These are phyloP conservation scores for Rhinichthys klamathensis DNA, from an alignment of 2,113 vertebrate species.

Conservation along the genomic window DNA sequence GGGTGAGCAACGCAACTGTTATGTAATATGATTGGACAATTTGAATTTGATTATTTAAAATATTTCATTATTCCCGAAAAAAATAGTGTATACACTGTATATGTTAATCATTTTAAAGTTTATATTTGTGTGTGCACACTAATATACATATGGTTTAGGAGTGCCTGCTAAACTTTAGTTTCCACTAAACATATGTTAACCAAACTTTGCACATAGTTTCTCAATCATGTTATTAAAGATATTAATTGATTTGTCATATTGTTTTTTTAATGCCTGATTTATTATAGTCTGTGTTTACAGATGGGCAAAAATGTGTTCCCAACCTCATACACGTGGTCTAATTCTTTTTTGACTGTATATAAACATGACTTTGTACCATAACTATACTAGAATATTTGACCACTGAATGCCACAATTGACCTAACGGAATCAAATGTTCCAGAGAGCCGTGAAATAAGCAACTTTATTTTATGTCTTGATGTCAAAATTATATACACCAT, in stretches of 20 bases:
- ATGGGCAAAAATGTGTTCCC: background rate
- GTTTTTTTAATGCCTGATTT: background rate
- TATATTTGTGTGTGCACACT: background rate
- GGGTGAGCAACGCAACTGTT: background rate
- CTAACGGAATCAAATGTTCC: background rate
- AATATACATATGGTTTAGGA: background rate
- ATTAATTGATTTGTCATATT: background rate
- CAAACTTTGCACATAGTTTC: background rate
- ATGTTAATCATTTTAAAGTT: too few relatives aligned
- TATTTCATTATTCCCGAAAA: background rate
- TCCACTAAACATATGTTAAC: background rate
- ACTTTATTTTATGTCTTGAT: constrained; percentile 34
- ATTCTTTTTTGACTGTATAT: background rate
- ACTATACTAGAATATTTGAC: background rate
- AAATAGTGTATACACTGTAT: too few relatives aligned
- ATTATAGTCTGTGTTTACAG: background rate
- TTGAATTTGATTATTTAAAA: background rate
- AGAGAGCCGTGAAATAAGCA: background rate
- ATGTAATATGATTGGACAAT: background rate
- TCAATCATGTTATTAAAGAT: background rate
- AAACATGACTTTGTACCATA: background rate
- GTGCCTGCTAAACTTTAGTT: background rate
- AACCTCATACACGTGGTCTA: background rate
- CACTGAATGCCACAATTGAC: background rate
- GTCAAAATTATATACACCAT: constrained; percentile 28